Base-by-base conservation (phyloP, 1,140 invertebrate species). In the Rhagoletis zephyria region DNA sequence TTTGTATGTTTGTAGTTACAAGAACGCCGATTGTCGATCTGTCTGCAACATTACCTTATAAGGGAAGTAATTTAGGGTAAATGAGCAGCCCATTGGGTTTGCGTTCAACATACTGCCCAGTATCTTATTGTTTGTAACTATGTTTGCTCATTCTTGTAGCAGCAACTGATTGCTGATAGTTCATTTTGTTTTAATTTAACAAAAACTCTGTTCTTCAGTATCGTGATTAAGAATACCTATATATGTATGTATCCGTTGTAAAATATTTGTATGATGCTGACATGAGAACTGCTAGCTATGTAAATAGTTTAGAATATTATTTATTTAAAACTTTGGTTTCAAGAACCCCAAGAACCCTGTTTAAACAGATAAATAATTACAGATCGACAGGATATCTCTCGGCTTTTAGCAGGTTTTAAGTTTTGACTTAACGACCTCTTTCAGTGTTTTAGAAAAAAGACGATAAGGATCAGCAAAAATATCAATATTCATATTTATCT, bases 101-200 rank as follows among this genome's bases (percentile, higher is more conserved):
- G 48, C 56, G 10, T 7, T 48, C n/a, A 67, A 10, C 48, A 12
- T 16, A n/a, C 7, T 48, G 10, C 30, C 9, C 45, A 51, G 4
- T 40, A 45, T 59, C 5, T 81, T 12, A 67, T 67, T 67, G 64
- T 40, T 4, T 67, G 10, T 30, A 6, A 2, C 4, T 67, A 4
- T 81, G n/a, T 30, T 51, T 74, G 14, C 45, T 14, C 40, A 10
- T 48, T 48, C 12, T 74, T 74, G 42, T 9, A 2, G 14, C 14
- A 51, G 56, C 42, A 81, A 81, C 48, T 81, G 74, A 81, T 81
- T 56, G 74, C 74, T 81, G 74, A 81, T 81, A 81, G 74, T 48
- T 81, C 74, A 81, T 81, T 81, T 81, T 81, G 48, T 51, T 81
- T 48, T 81, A 81, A 81, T 81, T 81, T 81, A 56, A 81, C 14